These are phyloP conservation scores for Cerastoderma edule DNA, from an alignment of 2,888 invertebrate species.

Conservation along the genomic window DNA sequence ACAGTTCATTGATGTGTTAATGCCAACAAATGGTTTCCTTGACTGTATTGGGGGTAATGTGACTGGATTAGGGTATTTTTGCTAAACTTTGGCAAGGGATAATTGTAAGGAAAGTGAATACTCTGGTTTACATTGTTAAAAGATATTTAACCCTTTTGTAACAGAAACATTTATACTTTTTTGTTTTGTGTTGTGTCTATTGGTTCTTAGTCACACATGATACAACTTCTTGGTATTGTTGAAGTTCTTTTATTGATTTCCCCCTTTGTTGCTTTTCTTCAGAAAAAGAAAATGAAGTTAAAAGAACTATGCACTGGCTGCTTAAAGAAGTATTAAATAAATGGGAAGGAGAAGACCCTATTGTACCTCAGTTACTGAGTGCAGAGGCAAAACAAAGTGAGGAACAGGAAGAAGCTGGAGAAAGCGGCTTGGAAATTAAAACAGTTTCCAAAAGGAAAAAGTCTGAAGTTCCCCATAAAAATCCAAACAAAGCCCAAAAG, in stretches of 20 bases:
- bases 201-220: too few relatives aligned
- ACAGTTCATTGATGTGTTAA: too few relatives aligned
- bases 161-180: too few relatives aligned
- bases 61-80: too few relatives aligned
- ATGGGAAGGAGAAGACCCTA: background rate
- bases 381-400: background rate
- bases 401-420: background rate
- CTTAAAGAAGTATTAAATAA: background rate
- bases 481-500: background rate
- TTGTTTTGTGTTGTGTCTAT: too few relatives aligned
- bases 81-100: too few relatives aligned
- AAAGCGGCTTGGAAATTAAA: background rate
- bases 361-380: background rate
- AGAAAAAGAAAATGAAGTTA: background rate
- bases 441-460: background rate
- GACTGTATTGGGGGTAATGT: too few relatives aligned
- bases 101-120: too few relatives aligned
- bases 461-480: background rate
- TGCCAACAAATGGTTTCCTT: too few relatives aligned
- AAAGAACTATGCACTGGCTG: background rate
- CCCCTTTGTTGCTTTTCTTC: background rate
- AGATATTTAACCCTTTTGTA: too few relatives aligned
- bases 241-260: background rate
- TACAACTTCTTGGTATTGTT: background rate
- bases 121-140: too few relatives aligned